Evolutionary conservation across 2,113 vertebrate species (phyloP).

Genomic region (Catharus minimus): DNA sequence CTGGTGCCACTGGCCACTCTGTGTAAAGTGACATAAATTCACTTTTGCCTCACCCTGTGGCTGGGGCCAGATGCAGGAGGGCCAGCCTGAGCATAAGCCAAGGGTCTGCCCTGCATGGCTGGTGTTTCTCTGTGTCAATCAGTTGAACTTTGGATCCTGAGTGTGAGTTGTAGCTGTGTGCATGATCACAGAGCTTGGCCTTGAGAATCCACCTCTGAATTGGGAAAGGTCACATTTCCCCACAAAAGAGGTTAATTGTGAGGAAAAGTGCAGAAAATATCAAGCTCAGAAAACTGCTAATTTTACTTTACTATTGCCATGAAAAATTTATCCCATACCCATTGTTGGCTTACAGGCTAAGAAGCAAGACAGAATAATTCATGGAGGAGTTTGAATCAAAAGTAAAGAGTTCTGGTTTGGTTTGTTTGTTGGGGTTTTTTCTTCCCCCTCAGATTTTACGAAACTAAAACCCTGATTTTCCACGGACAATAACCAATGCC

Average conservation of each 20-base stretch:
- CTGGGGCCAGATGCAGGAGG: background rate
- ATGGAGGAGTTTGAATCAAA: background rate
- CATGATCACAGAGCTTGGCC: background rate
- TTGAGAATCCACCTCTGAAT: background rate
- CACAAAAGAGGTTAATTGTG: background rate
- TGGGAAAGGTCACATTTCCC: background rate
- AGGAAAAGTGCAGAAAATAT: background rate
- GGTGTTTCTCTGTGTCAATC: background rate
- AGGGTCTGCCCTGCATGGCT: background rate
- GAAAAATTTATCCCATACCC: background rate
- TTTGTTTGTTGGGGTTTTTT: accelerated
- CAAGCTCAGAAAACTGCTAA: background rate
- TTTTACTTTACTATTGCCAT: background rate
- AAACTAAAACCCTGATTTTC: background rate
- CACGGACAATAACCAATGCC: background rate
- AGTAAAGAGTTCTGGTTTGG: background rate
- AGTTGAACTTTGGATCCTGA: background rate
- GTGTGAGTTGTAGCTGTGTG: background rate
- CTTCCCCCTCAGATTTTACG: accelerated
- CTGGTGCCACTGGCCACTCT: background rate
- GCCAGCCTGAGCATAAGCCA: background rate
- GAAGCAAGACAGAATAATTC: background rate
- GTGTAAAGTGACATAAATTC: background rate
- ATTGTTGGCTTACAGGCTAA: background rate
- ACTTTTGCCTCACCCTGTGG: background rate